Conservation (phyloP, 2,888 invertebrate genomes). For the Drosophila monieri region DNA sequence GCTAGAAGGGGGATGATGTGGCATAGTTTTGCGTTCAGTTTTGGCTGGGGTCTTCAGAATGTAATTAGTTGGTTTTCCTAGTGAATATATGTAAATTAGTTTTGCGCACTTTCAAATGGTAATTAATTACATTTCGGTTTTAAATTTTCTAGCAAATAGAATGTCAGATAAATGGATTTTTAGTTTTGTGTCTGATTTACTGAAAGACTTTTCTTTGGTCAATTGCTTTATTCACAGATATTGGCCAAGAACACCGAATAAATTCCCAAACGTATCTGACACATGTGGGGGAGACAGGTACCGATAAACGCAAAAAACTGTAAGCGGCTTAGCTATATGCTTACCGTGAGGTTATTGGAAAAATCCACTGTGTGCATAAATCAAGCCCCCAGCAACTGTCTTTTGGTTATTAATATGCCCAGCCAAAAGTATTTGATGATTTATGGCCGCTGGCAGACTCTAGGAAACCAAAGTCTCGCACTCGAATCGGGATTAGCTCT, state of each 20-base stretch:
- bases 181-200: not conserved
- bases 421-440: slow-evolving; percentile 58
- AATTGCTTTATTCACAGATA: slow-evolving; percentile 29
- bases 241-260: slow-evolving; percentile 18
- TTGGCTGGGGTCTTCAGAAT: slow-evolving; percentile 27
- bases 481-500: slow-evolving; percentile 48
- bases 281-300: slow-evolving; percentile 29
- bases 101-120: slow-evolving; percentile 24
- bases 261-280: slow-evolving; percentile 25
- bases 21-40: slow-evolving; percentile 10
- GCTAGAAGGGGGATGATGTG: not conserved
- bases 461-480: slow-evolving; percentile 22
- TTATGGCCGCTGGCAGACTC: slow-evolving; percentile 47
- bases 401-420: slow-evolving; percentile 68
- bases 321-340: slow-evolving; percentile 30
- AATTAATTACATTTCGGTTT: slow-evolving; percentile 29
- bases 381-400: slow-evolving; percentile 61
- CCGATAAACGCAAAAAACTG: slow-evolving; percentile 16
- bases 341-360: slow-evolving; percentile 39
- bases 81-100: slow-evolving; percentile 26
- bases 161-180: slow-evolving; percentile 5
- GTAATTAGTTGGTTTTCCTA: slow-evolving; percentile 30
- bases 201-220: slow-evolving; percentile 2
- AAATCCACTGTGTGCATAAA: slow-evolving; percentile 53
- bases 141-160: slow-evolving; percentile 3